phyloP scores from a whole-genome alignment of 2,113 vertebrate genomes.

The Aramus guarauna region DNA sequence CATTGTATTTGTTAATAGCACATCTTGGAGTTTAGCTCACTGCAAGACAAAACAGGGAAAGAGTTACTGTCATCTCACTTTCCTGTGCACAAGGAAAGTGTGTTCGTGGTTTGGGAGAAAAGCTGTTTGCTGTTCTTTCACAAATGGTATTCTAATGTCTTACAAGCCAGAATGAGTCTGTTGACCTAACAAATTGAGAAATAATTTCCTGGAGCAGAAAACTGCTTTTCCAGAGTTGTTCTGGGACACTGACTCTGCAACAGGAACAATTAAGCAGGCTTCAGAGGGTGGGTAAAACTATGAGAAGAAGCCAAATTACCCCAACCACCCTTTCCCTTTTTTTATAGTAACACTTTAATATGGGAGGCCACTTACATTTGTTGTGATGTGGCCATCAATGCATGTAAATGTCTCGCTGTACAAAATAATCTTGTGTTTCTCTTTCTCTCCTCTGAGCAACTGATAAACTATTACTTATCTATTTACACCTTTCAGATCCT shows the following conservation, averaged over 20 bases:
- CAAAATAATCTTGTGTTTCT: neutral
- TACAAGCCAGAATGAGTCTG: neutral
- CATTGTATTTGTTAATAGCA: neutral
- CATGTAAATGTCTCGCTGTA: neutral
- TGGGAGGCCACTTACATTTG: neutral
- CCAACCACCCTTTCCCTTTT: neutral
- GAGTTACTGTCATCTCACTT: neutral
- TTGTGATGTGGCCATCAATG: neutral
- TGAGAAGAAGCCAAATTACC: neutral
- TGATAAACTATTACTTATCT: conserved; percentile 15
- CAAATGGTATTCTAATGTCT: neutral
- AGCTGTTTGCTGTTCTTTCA: neutral
- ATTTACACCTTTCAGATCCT: conserved; percentile 81
- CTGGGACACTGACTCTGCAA: neutral
- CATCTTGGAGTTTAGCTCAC: neutral
- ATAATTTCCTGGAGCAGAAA: conserved; percentile 17
- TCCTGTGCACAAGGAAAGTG: neutral
- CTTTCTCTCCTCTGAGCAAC: neutral
- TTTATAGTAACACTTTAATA: neutral
- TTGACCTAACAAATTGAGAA: neutral
- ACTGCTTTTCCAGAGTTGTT: neutral
- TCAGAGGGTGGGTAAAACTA: neutral
- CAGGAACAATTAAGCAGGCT: neutral
- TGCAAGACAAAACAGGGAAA: neutral
- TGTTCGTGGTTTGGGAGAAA: neutral